Evolutionary conservation across 1,140 invertebrate species (phyloP).

Genomic region (Hylaeus volcanicus): DNA sequence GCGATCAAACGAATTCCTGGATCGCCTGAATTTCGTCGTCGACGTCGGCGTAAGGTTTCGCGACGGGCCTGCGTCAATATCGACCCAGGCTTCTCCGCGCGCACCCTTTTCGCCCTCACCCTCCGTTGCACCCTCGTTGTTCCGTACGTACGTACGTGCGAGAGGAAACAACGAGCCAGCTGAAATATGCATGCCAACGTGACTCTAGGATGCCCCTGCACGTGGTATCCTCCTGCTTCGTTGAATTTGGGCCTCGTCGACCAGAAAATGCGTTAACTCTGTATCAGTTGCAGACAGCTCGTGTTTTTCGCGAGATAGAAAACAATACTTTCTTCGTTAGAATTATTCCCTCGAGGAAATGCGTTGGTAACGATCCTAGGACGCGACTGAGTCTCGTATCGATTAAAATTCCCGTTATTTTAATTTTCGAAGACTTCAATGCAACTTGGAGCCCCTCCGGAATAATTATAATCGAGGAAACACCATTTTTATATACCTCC

Average conservation of each 20-base stretch:
- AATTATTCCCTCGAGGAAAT: no score
- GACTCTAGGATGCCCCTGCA: not conserved
- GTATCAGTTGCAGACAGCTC: no score
- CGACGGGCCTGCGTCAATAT: constrained; percentile 57
- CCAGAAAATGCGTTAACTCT: not conserved
- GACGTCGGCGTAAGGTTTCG: constrained; percentile 52
- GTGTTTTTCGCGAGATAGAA: no score
- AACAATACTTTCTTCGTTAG: no score
- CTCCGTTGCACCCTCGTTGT: constrained; percentile 7
- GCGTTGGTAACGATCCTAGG: no score
- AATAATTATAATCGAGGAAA: no score
- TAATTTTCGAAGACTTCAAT: no score
- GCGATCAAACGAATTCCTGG: constrained; percentile 29
- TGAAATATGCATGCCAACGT: constrained; percentile 42
- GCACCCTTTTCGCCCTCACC: constrained; percentile 52
- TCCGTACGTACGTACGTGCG: constrained; percentile 63
- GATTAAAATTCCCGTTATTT: no score
- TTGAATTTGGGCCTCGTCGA: not conserved
- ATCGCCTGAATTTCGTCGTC: constrained; percentile 43
- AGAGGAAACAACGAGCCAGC: constrained; percentile 32
- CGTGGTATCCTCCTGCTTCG: not conserved
- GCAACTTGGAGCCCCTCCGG: no score
- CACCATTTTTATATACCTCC: no score
- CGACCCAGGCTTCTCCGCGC: constrained; percentile 45
- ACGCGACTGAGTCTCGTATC: no score